phyloP scores from a whole-genome alignment of 2,113 vertebrate species.

The Protobothrops flavoviridis region DNA sequence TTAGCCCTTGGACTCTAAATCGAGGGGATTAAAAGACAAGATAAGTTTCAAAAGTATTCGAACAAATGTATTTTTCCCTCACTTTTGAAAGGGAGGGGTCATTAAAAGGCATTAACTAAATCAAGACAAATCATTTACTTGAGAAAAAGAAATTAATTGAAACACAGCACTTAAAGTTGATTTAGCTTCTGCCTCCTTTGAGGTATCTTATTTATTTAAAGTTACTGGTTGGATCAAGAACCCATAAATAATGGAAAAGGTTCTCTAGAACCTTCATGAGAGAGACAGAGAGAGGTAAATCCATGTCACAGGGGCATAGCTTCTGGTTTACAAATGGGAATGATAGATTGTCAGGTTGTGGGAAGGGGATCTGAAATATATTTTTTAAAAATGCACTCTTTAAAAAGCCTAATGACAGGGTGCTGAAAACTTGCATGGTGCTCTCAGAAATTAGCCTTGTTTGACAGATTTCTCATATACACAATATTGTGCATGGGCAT shows the following conservation, averaged over 20 bases:
- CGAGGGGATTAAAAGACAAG: conserved; percentile 86
- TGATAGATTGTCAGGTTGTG: conserved; percentile 53
- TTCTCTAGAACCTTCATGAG: conserved; percentile 79
- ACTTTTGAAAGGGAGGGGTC: conserved; percentile 80
- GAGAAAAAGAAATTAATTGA: conserved; percentile 80
- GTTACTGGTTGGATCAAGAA: conserved; percentile 81
- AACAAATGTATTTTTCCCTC: conserved; percentile 82
- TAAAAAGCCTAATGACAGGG: conserved; percentile 77
- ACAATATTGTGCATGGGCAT: conserved; percentile 83
- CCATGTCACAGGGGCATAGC: conserved; percentile 88
- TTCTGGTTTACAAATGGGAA: conserved; percentile 86
- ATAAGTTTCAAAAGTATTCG: conserved; percentile 79
- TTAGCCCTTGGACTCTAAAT: conserved; percentile 99
- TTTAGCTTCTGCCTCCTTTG: conserved; percentile 83
- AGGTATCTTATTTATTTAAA: conserved; percentile 91
- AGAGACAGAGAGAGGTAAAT: conserved; percentile 83
- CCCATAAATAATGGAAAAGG: conserved; percentile 80
- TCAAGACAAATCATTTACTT: conserved; percentile 81
- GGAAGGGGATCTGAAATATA: conserved; percentile 64
- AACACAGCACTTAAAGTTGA: conserved; percentile 90
- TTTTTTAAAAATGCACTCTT: conserved; percentile 79
- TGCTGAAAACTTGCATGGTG: conserved; percentile 85
- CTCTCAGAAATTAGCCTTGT: conserved; percentile 87
- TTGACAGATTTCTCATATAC: conserved; percentile 75
- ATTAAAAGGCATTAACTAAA: conserved; percentile 78